Evolutionary conservation across 2,888 invertebrate species (phyloP).

Genomic region (Merodon equestris): DNA sequence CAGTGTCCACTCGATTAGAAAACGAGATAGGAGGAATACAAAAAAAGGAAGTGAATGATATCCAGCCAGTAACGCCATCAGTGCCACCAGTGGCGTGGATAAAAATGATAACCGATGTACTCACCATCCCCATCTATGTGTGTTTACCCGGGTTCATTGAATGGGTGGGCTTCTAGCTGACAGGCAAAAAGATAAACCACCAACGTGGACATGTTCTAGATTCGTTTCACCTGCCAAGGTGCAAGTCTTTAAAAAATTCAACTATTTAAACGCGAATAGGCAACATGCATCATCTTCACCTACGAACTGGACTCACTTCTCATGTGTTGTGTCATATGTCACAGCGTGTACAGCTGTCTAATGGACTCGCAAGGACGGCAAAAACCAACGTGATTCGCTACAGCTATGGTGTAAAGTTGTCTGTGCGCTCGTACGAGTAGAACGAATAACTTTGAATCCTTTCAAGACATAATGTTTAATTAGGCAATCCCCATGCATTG

Average conservation of each 20-base stretch:
- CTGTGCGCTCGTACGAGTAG: no score
- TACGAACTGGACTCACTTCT: conserved; percentile 48
- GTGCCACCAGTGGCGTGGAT: neutral
- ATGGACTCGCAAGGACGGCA: conserved; percentile 53
- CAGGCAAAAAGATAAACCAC: no score
- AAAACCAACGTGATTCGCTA: no score
- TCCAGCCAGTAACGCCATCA: conserved; percentile 4
- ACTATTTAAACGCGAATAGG: conserved; percentile 30
- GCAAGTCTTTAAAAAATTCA: conserved; percentile 32
- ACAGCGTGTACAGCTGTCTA: conserved; percentile 57
- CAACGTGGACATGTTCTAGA: no score
- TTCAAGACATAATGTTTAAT: conserved; percentile 41
- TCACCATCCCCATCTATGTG: no score
- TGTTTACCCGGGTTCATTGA: neutral
- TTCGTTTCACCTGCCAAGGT: conserved; percentile 9
- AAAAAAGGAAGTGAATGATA: neutral
- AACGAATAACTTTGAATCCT: conserved; percentile 13
- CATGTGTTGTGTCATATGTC: conserved; percentile 57
- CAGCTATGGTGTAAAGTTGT: no score
- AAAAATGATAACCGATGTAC: conserved; percentile 21
- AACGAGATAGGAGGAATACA: conserved; percentile 16
- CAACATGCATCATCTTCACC: conserved; percentile 41
- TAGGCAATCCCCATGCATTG: conserved; percentile 23
- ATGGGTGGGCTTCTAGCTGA: no score
- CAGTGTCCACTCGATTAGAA: conserved; percentile 33